These are phyloP conservation scores for Promerops cafer DNA, from an alignment of 2,113 vertebrate species.

Conservation along the genomic window DNA sequence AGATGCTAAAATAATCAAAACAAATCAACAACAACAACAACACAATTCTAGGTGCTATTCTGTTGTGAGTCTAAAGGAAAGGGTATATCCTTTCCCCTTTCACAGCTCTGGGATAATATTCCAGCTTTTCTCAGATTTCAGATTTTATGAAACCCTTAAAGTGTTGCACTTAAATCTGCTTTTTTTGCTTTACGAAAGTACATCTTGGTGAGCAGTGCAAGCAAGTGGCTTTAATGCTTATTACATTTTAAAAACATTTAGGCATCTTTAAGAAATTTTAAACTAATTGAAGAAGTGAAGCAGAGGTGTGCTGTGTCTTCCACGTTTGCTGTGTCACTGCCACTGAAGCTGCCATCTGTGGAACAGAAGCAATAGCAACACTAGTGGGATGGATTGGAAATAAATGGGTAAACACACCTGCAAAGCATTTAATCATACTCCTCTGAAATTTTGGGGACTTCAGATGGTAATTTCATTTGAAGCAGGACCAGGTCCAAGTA, in stretches of 20 bases:
- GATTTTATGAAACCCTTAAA: neutral
- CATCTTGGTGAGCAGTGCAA: neutral
- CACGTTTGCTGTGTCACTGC: neutral
- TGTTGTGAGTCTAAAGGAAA: neutral
- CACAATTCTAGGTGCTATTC: neutral
- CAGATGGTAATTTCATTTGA: neutral
- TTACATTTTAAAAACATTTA: neutral
- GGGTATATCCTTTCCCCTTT: neutral
- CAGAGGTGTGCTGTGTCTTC: neutral
- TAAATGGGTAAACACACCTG: neutral
- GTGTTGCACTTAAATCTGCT: neutral
- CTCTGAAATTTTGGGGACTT: neutral
- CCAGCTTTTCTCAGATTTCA: neutral
- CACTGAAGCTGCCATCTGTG: neutral
- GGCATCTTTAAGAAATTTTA: neutral
- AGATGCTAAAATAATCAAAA: neutral
- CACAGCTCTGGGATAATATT: neutral
- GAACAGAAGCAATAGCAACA: neutral
- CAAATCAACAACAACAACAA: neutral
- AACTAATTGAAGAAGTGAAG: neutral
- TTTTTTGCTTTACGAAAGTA: neutral
- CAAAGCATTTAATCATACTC: neutral
- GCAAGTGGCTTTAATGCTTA: neutral
- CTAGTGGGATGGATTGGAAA: neutral
- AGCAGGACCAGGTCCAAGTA: neutral